Evolutionary conservation across 2,797 vertebrate genomes (phyloP), one percentile per base, ranked within the genome.

Genomic region (Brachyrhaphis roseni): DNA sequence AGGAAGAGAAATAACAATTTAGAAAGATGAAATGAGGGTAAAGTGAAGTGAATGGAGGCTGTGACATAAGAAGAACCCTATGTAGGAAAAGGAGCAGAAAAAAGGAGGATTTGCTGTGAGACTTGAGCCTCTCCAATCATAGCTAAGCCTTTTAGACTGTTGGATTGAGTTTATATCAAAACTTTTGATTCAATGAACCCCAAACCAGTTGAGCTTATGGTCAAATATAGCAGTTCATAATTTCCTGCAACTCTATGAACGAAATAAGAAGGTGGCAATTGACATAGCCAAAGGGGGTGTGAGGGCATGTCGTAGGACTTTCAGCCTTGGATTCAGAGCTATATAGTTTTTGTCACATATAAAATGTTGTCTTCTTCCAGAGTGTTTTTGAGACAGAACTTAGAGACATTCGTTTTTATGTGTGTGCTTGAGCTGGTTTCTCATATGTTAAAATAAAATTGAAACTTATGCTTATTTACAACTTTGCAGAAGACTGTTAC

Each of bases 101-200:
- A 87, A 73, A 20, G 72, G 78, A 90, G 89, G 86, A 89, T 92
- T 92, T 90, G 74, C 77, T 88, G 55, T 84, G 85, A 88, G 87
- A 90, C 88, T 91, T 90, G 80, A 88, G 85, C 81, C 86, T 88
- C 79, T 90, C 66, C 73, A 83, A 66, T 90, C 86, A 87, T 91
- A 66, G 36, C 81, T 82, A 55, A 81, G 83, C 75, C 85, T 87
- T 85, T 75, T 46, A 89, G 46, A 84, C 80, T 76, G 77, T 92
- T 87, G 86, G 39, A 86, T 80, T 41, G 81, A 88, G 83, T 86
- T 90, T 78, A 55, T 28, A 70, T 80, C 43, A 23, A 88, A 87
- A 90, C 77, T 87, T 92, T 82, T 78, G 76, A 87, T 85, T 82
- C 85, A 83, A 76, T 80, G 47, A 82, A 77, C 74, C 75, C 51